Percentiles rank a stretch among this genome's conserved stretches.
phyloP scores from a whole-genome alignment of 2,113 vertebrate species.

The Nettapus auritus region DNA sequence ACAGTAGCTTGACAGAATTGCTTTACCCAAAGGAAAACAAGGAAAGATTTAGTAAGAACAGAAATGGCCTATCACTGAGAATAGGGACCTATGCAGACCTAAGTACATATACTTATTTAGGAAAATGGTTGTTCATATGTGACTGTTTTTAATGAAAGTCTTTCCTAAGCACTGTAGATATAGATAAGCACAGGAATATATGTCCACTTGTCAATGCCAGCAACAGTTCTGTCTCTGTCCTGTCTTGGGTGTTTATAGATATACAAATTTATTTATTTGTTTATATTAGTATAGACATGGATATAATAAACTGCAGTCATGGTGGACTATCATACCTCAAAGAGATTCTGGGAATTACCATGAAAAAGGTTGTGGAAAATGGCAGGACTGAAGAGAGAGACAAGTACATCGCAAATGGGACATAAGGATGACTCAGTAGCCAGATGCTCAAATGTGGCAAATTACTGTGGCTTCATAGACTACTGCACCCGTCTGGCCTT shows the following conservation, averaged over 20 bases:
- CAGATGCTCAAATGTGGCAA: not conserved
- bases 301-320: not conserved
- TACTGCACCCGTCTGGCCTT: not conserved
- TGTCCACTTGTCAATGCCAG: not conserved
- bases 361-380: not conserved
- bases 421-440: not conserved
- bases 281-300: not conserved
- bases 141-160: not conserved
- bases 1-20: not conserved
- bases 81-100: not conserved
- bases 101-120: not conserved
- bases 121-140: not conserved
- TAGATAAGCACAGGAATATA: rapidly evolving
- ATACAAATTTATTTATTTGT: not conserved
- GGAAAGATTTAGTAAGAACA: not conserved
- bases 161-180: not conserved
- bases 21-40: not conserved
- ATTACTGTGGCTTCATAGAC: not conserved
- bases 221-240: not conserved
- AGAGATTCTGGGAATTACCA: not conserved
- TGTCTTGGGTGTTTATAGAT: not conserved
- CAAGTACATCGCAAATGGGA: not conserved
- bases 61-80: not conserved
- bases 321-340: not conserved
- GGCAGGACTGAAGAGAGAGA: not conserved